Conservation (phyloP, 2,113 vertebrate genomes). For the Eptesicus fuscus region DNA sequence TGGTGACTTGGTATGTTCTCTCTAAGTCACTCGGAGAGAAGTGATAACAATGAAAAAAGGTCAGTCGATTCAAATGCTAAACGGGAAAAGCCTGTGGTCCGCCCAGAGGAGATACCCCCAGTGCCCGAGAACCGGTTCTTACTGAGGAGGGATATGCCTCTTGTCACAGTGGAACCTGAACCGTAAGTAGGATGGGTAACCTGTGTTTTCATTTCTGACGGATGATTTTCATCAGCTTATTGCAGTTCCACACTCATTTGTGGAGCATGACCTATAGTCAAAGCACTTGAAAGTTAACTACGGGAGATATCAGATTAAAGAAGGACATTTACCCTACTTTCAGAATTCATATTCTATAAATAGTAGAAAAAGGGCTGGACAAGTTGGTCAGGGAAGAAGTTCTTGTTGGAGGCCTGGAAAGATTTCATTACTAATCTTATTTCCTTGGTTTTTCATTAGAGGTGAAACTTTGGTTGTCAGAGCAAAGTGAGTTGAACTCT, state of each 20-base stretch:
- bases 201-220: neutral
- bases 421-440: neutral
- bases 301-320: neutral
- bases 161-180: slow-evolving; percentile 84
- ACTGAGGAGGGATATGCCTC: slow-evolving; percentile 90
- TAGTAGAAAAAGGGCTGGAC: neutral
- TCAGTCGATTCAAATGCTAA: slow-evolving; percentile 84
- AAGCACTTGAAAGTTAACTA: neutral
- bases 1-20: slow-evolving; percentile 31
- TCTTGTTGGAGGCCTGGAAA: neutral
- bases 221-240: neutral
- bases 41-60: slow-evolving; percentile 79
- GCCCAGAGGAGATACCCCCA: slow-evolving; percentile 97
- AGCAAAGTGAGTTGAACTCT: neutral
- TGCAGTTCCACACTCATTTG: neutral
- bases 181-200: slow-evolving; percentile 79
- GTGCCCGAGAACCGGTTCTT: slow-evolving; percentile 98
- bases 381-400: neutral
- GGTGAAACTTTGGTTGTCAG: neutral
- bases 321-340: neutral
- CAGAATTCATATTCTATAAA: neutral
- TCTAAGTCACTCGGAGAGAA: slow-evolving; percentile 82
- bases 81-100: slow-evolving; percentile 94
- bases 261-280: neutral
- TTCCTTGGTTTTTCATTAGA: neutral